These are phyloP conservation scores for Platichthys flesus DNA, from an alignment of 2,113 vertebrate species.

Conservation along the genomic window DNA sequence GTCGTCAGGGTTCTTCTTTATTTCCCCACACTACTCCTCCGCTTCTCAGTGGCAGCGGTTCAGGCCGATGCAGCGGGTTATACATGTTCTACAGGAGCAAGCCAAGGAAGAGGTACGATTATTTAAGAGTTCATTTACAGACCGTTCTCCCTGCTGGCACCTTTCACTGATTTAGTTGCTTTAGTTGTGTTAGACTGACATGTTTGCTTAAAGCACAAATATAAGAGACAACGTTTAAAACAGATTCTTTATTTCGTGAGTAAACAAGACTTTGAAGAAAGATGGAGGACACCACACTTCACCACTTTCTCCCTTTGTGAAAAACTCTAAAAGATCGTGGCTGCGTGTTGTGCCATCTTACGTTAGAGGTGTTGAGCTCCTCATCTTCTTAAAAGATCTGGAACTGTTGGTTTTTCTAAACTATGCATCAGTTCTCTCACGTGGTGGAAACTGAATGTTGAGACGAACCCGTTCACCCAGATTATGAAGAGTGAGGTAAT, in stretches of 20 bases:
- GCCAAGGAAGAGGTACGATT: constrained; percentile 12
- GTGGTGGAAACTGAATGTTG: not conserved
- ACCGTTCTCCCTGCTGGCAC: constrained; percentile 5
- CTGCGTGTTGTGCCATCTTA: too few relatives aligned
- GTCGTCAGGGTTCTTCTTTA: not conserved
- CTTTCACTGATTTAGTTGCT: constrained; percentile 25
- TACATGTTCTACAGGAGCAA: constrained; percentile 28
- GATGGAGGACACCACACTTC: too few relatives aligned
- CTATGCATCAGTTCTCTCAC: not conserved
- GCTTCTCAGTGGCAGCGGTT: not conserved
- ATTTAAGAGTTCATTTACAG: not conserved
- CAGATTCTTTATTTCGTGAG: not conserved
- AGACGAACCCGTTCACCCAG: constrained; percentile 10
- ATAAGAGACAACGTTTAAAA: not conserved
- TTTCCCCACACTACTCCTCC: not conserved
- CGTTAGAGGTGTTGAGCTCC: too few relatives aligned
- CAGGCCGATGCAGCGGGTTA: not conserved
- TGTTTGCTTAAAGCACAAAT: constrained; percentile 45
- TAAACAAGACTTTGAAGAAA: too few relatives aligned
- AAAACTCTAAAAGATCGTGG: too few relatives aligned
- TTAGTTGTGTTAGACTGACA: not conserved
- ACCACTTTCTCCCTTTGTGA: too few relatives aligned
- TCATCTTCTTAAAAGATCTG: not conserved
- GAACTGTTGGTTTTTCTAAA: not conserved
- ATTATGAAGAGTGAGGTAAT: not conserved